These are phyloP conservation scores for Nineta flava DNA, from an alignment of 2,888 invertebrate species.

Conservation along the genomic window DNA sequence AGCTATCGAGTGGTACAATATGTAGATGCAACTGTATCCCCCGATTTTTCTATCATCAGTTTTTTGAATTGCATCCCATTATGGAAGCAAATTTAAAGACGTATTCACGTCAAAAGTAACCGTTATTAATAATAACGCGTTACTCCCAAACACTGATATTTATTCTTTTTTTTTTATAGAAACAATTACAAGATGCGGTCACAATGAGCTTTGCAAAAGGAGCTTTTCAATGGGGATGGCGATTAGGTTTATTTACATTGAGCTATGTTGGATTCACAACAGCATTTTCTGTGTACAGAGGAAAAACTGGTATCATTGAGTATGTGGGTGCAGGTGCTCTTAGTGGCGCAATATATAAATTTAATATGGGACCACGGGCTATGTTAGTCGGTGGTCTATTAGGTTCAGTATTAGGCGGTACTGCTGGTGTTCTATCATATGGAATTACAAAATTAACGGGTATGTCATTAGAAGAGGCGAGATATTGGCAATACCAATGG, in stretches of 20 bases:
- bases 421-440: conserved; percentile 39
- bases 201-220: conserved; percentile 54
- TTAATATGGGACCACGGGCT: conserved; percentile 49
- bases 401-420: conserved; percentile 42
- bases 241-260: conserved; percentile 47
- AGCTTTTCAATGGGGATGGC: conserved; percentile 53
- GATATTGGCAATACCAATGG: conserved; percentile 39
- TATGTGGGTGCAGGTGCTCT: conserved; percentile 46
- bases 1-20: no score
- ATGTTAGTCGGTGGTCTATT: conserved; percentile 47
- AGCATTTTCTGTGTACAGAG: conserved; percentile 46
- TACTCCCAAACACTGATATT: no score
- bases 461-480: conserved; percentile 44
- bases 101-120: no score
- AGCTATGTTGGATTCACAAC: conserved; percentile 51
- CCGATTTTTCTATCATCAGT: no score
- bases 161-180: conserved; percentile 32
- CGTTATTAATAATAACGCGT: no score
- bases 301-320: conserved; percentile 47
- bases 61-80: no score
- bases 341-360: conserved; percentile 51
- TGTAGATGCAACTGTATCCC: no score
- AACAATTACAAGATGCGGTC: conserved; percentile 52
- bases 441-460: conserved; percentile 40
- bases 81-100: no score